Evolutionary conservation across 2,888 invertebrate genomes (phyloP), one percentile per base, ranked within the genome.

Genomic region (Tortrix viridana): DNA sequence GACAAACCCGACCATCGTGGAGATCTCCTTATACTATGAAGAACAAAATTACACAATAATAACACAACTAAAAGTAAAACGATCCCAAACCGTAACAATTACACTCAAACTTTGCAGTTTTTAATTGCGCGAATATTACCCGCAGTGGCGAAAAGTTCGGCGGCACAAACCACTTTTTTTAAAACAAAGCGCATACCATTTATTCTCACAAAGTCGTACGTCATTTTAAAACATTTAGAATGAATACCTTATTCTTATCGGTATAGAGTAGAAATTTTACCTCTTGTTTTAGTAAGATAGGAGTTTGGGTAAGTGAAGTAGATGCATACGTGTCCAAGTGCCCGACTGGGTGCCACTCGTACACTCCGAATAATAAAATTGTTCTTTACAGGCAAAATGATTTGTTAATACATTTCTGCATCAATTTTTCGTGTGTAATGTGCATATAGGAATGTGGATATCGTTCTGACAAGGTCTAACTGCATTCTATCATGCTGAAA

Each of bases 321-420:
- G n/a, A 22, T 53, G 38, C 62, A 61, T 56, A 67, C 67, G 69
- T 69, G 69, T 57, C 55, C 48, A 59, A 69, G 68, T 65, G 65
- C 41, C 48, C 26, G 58, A 43, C 26, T 7, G 58, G 46, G 32
- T 32, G 32, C 32, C 32, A 32, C 32, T 32, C 32, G 12, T 62
- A 57, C 48, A 50, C 53, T 67, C 37, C 38, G 47, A 66, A 61
- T 65, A 57, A 68, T 64, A 67, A 62, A 52, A 58, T 61, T 55
- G 55, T 61, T 65, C 63, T 63, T 56, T 62, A 56, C 38, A 55
- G 46, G 32, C 44, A 56, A 57, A 53, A 62, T 63, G 47, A 53
- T 53, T 58, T 53, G 57, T 32, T 58, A 41, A 57, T 58, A 58
- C 23, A 49, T 56, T 62, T 56, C 46, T 63, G 37, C 44, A 16